Evolutionary conservation across 2,113 vertebrate species (phyloP), one percentile per base, ranked within the genome.

Genomic region (Cavia aperea): DNA sequence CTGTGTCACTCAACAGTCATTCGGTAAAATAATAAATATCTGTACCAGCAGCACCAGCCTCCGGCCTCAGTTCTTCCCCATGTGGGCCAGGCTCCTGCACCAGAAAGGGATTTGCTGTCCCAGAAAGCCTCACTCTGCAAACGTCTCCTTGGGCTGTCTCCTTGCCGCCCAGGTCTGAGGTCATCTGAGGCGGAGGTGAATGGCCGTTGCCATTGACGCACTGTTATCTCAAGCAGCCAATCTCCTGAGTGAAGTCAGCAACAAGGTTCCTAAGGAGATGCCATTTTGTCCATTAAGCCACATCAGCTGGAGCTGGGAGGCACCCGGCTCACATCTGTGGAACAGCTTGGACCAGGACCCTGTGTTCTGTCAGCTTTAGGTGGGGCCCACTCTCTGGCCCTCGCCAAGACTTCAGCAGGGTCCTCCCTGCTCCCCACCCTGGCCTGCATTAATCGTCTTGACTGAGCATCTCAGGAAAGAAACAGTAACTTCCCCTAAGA

Each of bases 401-500:
- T 31, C 0, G 89, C 94, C 94, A 91, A 93, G 90, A 83, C n/a
- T 95, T 94, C 87, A 83, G 88, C 85, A 1, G 31, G 93, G 95
- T 88, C 95, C 88, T 92, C 49, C 89, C 95, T 93, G 87, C 70
- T 89, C 91, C 87, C 92, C 94, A 92, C 94, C 92, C 95, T 88
- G 94, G 95, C 81, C 84, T 68, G 24, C 36, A 63, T 62, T 58
- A 14, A 91, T 90, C 62, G 6, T 82, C 79, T 75, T 85, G 46
- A 56, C 78, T 24, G 89, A 91, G 65, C 89, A 86, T 93, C 18
- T 94, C 81, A 92, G 93, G 88, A 95, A 78, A 82, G 94, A 93
- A 81, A 66, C 87, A 96, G 94, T 81, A 86, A 94, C 93, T 96
- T 95, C 96, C 95, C 95, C 93, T 94, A 73, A 75, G 96, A 93